Evolutionary conservation across 2,113 vertebrate genomes (phyloP), one percentile per base, ranked within the genome.

Genomic region (Lycaon pictus): DNA sequence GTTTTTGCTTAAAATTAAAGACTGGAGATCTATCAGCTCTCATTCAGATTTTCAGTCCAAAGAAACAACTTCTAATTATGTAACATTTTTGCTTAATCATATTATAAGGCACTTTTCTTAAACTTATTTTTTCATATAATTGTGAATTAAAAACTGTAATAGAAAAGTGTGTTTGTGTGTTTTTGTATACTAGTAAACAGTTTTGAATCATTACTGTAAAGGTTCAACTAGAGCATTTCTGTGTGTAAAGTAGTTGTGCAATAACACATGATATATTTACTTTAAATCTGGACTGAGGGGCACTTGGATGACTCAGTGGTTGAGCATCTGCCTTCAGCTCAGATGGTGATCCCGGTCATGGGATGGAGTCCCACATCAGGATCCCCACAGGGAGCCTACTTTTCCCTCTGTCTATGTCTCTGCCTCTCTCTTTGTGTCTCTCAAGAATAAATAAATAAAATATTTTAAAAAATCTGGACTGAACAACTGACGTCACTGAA

Each of bases 31-130:
- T 0, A 37, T 82, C 37, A 71, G 5, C 12, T 93, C 16, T 83
- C 35, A 87, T 37, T 71, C 19, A 96, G 10, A 91, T 83, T n/a
- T 23, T 93, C n/a, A 83, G 27, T 79, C 8, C 77, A 35, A 20
- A 51, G 29, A 94, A 88, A 87, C 90, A 48, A 67, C 74, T 94
- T 92, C 7, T 84, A 94, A 65, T 92, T 76, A 56, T 74, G 10
- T 22, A 56, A 71, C 48, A 51, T 69, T n/a, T 82, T 97, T 74
- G 3, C 29, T 60, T 72, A 56, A 81, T 87, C 56, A 69, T 69
- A 51, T 60, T 74, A 53, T 43, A 88, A 60, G 56, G 62, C 2
- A 86, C 15, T 29, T 67, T 96, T 81, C 25, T 93, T 60, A 48
- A 93, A 29, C 0, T 25, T 37, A 11, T 48, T 69, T 96, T 90